Evolutionary conservation across 2,113 vertebrate genomes (phyloP).

Genomic region (Noturus placidus): DNA sequence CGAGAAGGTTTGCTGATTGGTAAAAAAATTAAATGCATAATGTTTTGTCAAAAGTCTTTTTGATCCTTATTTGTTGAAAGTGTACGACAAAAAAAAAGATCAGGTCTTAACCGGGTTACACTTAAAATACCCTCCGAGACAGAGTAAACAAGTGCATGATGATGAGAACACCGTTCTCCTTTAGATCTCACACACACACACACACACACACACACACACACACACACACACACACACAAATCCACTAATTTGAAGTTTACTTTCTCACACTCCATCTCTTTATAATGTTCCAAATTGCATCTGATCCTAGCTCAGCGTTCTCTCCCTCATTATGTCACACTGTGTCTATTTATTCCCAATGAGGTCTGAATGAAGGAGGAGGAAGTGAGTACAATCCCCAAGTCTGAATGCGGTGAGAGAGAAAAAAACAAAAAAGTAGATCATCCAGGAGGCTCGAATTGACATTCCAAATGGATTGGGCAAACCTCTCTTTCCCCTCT

Average conservation of each 20-base stretch:
- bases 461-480: conserved; percentile 25
- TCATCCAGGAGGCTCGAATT: conserved; percentile 21
- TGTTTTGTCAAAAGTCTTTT: neutral
- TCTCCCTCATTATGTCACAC: conserved; percentile 22
- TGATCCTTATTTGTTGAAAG: neutral
- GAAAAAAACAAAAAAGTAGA: conserved; percentile 30
- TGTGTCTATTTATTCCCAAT: conserved; percentile 27
- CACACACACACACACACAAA: neutral
- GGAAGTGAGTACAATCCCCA: neutral
- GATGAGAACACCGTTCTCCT: conserved; percentile 30
- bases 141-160: conserved; percentile 15
- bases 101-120: neutral
- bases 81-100: neutral
- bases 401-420: conserved; percentile 15
- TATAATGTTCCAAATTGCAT: conserved; percentile 10
- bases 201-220: too few species aligned
- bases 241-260: neutral
- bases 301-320: neutral
- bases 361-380: neutral
- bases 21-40: neutral
- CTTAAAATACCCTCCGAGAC: neutral
- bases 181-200: conserved; percentile 1
- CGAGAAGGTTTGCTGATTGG: neutral
- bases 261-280: conserved; percentile 27
- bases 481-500: conserved; percentile 28